Conservation (phyloP, 2,797 vertebrate species). For the Tachyglossus aculeatus region DNA sequence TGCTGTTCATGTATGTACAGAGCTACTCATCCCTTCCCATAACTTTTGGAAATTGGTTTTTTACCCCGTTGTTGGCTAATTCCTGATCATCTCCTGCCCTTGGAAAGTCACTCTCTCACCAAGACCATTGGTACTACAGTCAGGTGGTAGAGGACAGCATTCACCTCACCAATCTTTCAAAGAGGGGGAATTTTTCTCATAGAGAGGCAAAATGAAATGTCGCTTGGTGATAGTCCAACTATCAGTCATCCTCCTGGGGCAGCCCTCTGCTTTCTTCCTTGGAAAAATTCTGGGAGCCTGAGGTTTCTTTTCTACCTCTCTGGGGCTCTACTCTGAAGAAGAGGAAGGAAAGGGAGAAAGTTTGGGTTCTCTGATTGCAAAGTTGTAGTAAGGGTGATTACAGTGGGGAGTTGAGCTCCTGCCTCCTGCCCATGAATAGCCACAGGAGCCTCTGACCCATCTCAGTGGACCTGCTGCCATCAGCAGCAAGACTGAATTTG, state of each 20-base stretch:
- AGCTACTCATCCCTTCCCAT: background rate
- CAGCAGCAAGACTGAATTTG: background rate
- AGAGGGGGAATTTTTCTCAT: background rate
- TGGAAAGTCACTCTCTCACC: background rate
- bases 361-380: background rate
- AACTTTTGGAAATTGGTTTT: constrained; percentile 2
- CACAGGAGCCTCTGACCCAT: background rate
- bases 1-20: too few relatives aligned
- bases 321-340: background rate
- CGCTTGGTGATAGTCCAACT: background rate
- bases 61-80: too few relatives aligned
- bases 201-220: background rate
- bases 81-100: background rate
- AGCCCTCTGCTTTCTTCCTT: too few relatives aligned
- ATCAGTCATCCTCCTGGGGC: too few relatives aligned
- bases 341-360: background rate
- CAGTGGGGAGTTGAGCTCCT: too few relatives aligned
- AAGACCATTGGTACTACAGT: background rate
- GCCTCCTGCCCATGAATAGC: too few relatives aligned
- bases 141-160: background rate
- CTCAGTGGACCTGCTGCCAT: background rate
- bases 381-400: too few relatives aligned
- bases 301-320: background rate
- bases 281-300: too few relatives aligned
- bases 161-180: background rate